These are phyloP conservation scores for Xestia xanthographa DNA, from an alignment of 2,888 invertebrate species.

Conservation along the genomic window DNA sequence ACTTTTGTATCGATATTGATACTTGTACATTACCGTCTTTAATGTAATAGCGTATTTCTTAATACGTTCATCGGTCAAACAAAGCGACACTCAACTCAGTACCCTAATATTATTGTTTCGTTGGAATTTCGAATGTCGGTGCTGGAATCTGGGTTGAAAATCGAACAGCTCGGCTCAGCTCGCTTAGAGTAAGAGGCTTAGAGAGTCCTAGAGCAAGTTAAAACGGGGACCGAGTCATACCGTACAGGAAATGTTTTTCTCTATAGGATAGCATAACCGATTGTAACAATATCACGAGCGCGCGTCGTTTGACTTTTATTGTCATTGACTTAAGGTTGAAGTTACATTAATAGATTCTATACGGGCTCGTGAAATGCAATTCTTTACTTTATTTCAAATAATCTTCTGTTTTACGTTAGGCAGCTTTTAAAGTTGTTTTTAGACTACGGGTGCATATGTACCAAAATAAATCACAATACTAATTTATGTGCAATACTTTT, in stretches of 20 bases:
- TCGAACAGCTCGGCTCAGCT: background rate
- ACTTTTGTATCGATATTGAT: conserved; percentile 11
- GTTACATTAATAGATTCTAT: background rate
- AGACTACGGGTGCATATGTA: background rate
- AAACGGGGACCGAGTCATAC: background rate
- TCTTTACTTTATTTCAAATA: background rate
- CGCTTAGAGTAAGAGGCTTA: background rate
- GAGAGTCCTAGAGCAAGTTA: background rate
- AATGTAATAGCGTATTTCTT: background rate
- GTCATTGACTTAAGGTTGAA: background rate
- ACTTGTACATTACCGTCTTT: conserved; percentile 4
- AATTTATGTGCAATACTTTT: conserved; percentile 45
- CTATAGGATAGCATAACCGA: background rate
- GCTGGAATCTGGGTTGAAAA: background rate
- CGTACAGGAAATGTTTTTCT: background rate
- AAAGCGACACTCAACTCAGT: background rate
- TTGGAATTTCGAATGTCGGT: background rate
- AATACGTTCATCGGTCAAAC: background rate
- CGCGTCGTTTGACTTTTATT: background rate
- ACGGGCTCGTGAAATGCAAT: background rate
- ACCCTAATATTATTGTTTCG: background rate
- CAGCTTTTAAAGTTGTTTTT: background rate
- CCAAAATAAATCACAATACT: conserved; percentile 12
- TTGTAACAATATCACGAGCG: background rate
- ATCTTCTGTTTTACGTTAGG: background rate